Evolutionary conservation across 2,888 invertebrate species (phyloP).

Genomic region (Drosophila atripex): DNA sequence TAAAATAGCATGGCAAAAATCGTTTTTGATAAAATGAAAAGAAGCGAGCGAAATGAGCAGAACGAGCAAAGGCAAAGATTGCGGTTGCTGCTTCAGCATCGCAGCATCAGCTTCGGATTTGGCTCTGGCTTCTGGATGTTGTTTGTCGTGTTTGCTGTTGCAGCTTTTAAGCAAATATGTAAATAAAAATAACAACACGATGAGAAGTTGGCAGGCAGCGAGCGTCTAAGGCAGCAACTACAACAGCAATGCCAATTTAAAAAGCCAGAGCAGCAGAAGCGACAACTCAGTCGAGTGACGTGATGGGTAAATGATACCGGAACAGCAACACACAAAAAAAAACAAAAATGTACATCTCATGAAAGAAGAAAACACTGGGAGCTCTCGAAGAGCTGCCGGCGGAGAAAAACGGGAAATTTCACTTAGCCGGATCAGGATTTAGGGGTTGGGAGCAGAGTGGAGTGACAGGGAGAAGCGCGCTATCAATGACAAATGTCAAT

Average conservation of each 20-base stretch:
- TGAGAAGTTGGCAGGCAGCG: conserved; percentile 55
- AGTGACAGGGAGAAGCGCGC: conserved; percentile 2
- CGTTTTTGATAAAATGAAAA: conserved; percentile 68
- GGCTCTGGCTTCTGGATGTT: conserved; percentile 18
- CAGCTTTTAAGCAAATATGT: conserved; percentile 68
- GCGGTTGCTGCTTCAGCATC: conserved; percentile 33
- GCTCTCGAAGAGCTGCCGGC: conserved; percentile 31
- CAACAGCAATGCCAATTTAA: conserved; percentile 19
- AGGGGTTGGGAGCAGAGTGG: background rate
- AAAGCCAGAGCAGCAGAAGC: conserved; percentile 36
- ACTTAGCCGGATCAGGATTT: conserved; percentile 22
- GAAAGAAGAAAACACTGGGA: conserved; percentile 13
- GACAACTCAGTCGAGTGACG: conserved; percentile 51
- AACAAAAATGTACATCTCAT: background rate
- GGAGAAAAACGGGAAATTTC: conserved; percentile 33
- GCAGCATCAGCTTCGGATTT: conserved; percentile 7
- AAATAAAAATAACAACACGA: conserved; percentile 63
- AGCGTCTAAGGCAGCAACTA: conserved; percentile 22
- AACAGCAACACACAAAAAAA: conserved; percentile 37
- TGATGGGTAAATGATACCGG: conserved; percentile 71
- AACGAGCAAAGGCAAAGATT: conserved; percentile 44
- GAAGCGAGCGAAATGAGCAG: conserved; percentile 54
- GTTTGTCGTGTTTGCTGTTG: conserved; percentile 27
- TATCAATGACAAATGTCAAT: conserved; percentile 48
- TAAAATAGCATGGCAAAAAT: conserved; percentile 68